A percentile compares a stretch with the other conserved stretches of the same genome.
These are phyloP conservation scores for Rotaria sp. DNA, from an alignment of 2,888 invertebrate species.

Conservation along the genomic window DNA sequence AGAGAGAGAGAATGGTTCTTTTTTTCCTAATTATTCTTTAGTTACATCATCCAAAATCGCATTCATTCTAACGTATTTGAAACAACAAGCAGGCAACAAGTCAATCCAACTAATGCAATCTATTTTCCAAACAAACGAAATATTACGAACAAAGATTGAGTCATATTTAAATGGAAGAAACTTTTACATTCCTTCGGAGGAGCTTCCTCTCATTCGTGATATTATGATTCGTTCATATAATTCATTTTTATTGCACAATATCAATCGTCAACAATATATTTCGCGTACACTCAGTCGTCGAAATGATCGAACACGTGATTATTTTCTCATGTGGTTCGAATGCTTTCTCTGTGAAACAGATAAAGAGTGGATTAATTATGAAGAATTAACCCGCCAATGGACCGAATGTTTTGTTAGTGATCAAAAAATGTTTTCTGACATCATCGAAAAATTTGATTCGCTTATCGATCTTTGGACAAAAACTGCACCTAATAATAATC, in stretches of 20 bases:
- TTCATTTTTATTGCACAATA: background rate
- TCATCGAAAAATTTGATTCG: background rate
- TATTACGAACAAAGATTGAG: background rate
- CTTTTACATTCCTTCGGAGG: background rate
- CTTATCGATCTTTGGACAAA: background rate
- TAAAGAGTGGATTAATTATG: background rate
- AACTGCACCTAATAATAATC: background rate
- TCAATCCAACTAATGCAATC: background rate
- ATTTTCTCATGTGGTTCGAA: background rate
- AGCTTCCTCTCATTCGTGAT: conserved; percentile 2
- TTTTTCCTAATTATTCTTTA: background rate
- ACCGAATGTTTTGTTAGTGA: background rate
- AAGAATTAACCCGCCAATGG: background rate
- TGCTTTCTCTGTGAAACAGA: background rate
- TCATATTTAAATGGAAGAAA: background rate
- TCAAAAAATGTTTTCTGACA: background rate
- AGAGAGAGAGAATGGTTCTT: background rate
- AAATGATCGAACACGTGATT: background rate
- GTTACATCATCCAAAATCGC: background rate
- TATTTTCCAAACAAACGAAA: background rate
- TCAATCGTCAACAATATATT: background rate
- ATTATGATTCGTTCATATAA: background rate
- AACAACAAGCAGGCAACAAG: background rate
- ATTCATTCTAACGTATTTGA: background rate
- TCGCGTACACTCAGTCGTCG: background rate